A percentile compares a stretch with the other conserved stretches of the same genome.
Evolutionary conservation across 2,888 invertebrate genomes (phyloP).

Genomic region (Clitarchus hookeri): DNA sequence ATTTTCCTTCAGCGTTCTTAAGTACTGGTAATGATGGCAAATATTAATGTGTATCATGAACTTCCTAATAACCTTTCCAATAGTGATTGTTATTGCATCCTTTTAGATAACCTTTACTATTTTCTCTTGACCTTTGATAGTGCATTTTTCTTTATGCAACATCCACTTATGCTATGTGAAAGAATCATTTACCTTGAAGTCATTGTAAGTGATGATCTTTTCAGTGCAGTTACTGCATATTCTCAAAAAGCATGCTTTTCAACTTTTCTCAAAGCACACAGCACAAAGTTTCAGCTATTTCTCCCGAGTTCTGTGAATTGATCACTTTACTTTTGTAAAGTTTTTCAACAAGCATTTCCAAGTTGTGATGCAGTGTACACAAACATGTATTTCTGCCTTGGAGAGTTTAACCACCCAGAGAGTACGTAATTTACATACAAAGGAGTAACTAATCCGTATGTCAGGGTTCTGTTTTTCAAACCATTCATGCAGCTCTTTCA

Average conservation of each 20-base stretch:
- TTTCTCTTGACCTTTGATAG: no score
- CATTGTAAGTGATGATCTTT: background rate
- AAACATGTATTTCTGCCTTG: background rate
- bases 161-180: background rate
- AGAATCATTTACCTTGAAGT: background rate
- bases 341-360: background rate
- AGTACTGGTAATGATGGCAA: no score
- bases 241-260: background rate
- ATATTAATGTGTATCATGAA: no score
- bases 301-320: background rate
- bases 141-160: background rate
- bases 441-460: background rate
- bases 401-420: background rate
- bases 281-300: no score
- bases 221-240: background rate
- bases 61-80: no score
- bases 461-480: background rate
- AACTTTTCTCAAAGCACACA: background rate
- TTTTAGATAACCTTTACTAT: no score
- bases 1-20: no score
- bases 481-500: background rate
- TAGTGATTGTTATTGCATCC: no score
- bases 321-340: background rate
- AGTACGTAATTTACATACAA: background rate
- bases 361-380: slow-evolving; percentile 2